A percentile compares a stretch with the other conserved stretches of the same genome.
phyloP scores from a whole-genome alignment of 2,888 invertebrate species.

The Plebejus melissa region DNA sequence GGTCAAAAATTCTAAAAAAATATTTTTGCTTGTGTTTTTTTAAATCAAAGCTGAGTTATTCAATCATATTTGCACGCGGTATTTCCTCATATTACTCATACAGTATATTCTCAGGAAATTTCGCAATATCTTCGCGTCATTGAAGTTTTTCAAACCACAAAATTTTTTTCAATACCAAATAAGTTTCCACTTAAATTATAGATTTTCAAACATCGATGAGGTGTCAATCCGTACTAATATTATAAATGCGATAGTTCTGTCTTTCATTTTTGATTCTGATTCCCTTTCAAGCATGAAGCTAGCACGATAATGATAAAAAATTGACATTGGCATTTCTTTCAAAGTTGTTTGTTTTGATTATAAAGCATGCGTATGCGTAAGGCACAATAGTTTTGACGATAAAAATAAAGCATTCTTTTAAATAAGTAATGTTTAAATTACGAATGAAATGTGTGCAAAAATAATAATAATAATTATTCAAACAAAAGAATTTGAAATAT shows the following conservation, averaged over 20 bases:
- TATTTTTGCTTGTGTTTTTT: no score
- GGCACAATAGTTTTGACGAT: not conserved
- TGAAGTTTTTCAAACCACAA: not conserved
- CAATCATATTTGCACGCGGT: not conserved
- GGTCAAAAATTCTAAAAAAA: no score
- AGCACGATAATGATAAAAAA: no score
- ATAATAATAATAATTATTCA: not conserved
- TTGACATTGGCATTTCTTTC: no score
- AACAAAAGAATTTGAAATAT: no score
- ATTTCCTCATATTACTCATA: slow-evolving; percentile 14
- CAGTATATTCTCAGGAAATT: not conserved
- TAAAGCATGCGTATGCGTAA: not conserved
- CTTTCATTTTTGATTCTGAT: not conserved
- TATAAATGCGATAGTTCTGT: not conserved
- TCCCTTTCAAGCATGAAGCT: no score
- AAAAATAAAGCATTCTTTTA: not conserved
- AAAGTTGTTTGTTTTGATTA: no score
- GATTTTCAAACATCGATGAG: not conserved
- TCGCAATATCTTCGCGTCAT: slow-evolving; percentile 2
- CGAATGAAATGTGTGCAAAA: not conserved
- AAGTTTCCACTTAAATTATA: not conserved
- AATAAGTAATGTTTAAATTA: no score
- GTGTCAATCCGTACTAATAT: not conserved
- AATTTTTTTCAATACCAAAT: not conserved
- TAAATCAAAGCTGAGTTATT: no score